phyloP scores from a whole-genome alignment of 2,797 vertebrate genomes.

The Poecilia gillii region DNA sequence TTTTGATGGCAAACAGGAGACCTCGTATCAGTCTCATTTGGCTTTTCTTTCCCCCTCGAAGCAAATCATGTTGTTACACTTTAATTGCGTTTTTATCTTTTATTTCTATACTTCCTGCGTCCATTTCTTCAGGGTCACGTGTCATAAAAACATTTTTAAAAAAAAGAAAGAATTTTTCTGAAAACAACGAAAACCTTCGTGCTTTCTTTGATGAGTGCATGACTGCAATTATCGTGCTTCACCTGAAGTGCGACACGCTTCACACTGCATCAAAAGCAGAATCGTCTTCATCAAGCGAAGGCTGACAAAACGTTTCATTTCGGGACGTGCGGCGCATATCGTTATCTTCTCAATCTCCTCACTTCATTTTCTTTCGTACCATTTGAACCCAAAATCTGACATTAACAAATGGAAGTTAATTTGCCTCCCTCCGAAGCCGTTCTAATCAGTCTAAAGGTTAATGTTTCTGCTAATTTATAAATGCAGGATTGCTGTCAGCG shows the following conservation, averaged over 20 bases:
- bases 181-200: constrained; percentile 72
- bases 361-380: constrained; percentile 67
- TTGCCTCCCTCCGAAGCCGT: constrained; percentile 79
- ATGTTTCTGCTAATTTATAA: constrained; percentile 89
- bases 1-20: constrained; percentile 55
- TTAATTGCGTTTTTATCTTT: constrained; percentile 32
- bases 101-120: constrained; percentile 22
- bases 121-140: constrained; percentile 21
- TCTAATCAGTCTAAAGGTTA: constrained; percentile 86
- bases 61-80: constrained; percentile 30
- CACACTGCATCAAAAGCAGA: constrained; percentile 70
- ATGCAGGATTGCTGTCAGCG: constrained; percentile 84
- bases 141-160: constrained; percentile 22
- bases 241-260: constrained; percentile 58
- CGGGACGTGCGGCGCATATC: constrained; percentile 53
- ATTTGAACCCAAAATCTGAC: constrained; percentile 77
- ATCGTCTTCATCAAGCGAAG: constrained; percentile 64
- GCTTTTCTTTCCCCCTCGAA: constrained; percentile 33
- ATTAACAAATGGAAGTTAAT: constrained; percentile 85
- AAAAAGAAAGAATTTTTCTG: constrained; percentile 40
- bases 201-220: constrained; percentile 55
- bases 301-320: constrained; percentile 74
- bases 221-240: constrained; percentile 75
- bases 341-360: constrained; percentile 69
- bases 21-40: constrained; percentile 48